phyloP scores from a whole-genome alignment of 1,140 invertebrate genomes.

The Magallana ariakensis region DNA sequence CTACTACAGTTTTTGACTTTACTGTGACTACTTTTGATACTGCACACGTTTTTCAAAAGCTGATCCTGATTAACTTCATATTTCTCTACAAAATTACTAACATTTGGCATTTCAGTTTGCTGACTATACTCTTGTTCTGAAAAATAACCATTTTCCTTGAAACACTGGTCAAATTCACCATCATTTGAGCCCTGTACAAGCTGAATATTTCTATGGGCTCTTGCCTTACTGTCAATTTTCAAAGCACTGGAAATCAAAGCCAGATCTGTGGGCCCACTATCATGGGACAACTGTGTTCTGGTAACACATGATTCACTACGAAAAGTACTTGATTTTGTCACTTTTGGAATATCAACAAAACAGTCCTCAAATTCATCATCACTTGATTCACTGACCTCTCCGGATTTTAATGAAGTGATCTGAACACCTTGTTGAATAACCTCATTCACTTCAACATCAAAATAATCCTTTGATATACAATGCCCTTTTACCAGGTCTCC shows the following conservation, averaged over 20 bases:
- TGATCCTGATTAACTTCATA: not conserved
- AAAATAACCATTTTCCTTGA: not conserved
- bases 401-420: not conserved
- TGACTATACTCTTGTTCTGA: no score
- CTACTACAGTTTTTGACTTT: not conserved
- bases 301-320: not conserved
- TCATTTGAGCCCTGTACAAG: not conserved
- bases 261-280: no score
- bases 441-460: constrained; percentile 13
- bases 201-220: no score
- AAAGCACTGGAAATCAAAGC: no score
- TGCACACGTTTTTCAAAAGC: not conserved
- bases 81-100: not conserved
- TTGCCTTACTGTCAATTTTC: no score
- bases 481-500: not conserved
- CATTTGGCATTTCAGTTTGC: not conserved
- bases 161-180: not conserved
- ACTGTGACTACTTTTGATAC: not conserved
- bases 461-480: not conserved
- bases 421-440: not conserved
- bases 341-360: constrained; percentile 3
- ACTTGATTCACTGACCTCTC: not conserved
- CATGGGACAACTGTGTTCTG: not conserved
- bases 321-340: not conserved
- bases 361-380: constrained; percentile 1